Evolutionary conservation across 2,888 invertebrate species (phyloP), one percentile per base, ranked within the genome.

Genomic region (Synanthedon vespiformis): DNA sequence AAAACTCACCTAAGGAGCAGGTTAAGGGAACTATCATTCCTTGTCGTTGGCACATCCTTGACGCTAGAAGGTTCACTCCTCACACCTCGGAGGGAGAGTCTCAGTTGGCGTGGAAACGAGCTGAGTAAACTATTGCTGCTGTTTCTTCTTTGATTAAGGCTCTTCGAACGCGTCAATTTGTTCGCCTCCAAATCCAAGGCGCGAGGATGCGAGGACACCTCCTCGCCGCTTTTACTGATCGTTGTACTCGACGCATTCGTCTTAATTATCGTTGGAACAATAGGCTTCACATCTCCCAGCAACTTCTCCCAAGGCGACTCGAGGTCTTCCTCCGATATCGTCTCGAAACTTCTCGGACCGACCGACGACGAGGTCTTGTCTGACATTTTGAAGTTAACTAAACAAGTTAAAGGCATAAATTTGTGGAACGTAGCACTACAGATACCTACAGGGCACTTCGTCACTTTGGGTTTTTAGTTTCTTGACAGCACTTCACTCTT

Each of bases 401-500:
- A 60, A 59, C 60, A 59, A 61, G 63, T 60, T 61, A 67, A 59
- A 65, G 56, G 61, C 61, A 61, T 61, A 63, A 73, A 34, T 34
- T 34, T 10, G 74, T 69, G 80, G 82, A 86, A 84, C 85, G 81
- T 71, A 81, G 79, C 82, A 75, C 76, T 70, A 77, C 82, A 79
- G 84, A 84, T 83, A 83, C 85, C 83, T 77, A 77, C 72, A 74
- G 76, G 76, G 72, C 81, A 84, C 84, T 85, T 84, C 79, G 82
- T 87, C 87, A 87, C 87, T 87, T 87, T 75, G 87, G 87, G 68
- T 87, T 87, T 83, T 87, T 87, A 85, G 86, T 87, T 87, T 86
- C 86, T 86, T 87, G 87, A 75, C 82, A 87, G 67, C 87, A 87
- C 87, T 87, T 87, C 86, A 87, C 87, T 83, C 87, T 76, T 82